Evolutionary conservation across 2,888 invertebrate species (phyloP), one percentile per base, ranked within the genome.

Genomic region (Ectemnius lituratus): DNA sequence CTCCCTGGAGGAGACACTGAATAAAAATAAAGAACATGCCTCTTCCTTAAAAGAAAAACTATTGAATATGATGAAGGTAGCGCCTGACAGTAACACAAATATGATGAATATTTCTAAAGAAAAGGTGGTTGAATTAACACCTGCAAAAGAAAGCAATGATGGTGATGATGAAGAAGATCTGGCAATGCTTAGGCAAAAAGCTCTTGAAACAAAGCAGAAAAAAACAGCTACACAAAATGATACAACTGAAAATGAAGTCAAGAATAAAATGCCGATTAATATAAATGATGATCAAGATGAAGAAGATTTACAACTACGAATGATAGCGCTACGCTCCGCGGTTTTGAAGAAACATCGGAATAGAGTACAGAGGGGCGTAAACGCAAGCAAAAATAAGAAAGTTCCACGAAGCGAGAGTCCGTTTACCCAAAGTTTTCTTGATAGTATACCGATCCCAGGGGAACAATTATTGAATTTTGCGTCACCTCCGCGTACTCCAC

Each of bases 311-410:
- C 92, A 94, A 81, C 89, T 95, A 62, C 91, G 95, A 79, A 89
- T 94, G 80, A 94, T 94, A 78, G 95, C 95, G 67, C 89, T 95
- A n/a, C 93, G 93, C 81, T 94, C 95, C n/a, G 94, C 95, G 5
- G 90, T 94, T 58, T 84, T 94, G 57, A 94, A 94, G 82, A 94
- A 94, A 88, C 94, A 93, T 71, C 92, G 93, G 78, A 93, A 94
- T 87, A 92, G 93, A 86, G 74, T 87, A 27, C 81, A 85, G n/a
- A 76, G 76, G 27, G 67, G 71, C 16, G 67, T 71, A 2, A 75
- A 67, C n/a, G 57, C 62, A n/a, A 72, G 70, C 45, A 77, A 52
- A 45, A 65, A 63, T 18, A 79, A 64, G 23, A 80, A 70, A 18
- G 6, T 8, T 2, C 63, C 62, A 4, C 73, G 83, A 5, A 82